Evolutionary conservation across 2,113 vertebrate species (phyloP).

Genomic region (Pachyramphus minor): DNA sequence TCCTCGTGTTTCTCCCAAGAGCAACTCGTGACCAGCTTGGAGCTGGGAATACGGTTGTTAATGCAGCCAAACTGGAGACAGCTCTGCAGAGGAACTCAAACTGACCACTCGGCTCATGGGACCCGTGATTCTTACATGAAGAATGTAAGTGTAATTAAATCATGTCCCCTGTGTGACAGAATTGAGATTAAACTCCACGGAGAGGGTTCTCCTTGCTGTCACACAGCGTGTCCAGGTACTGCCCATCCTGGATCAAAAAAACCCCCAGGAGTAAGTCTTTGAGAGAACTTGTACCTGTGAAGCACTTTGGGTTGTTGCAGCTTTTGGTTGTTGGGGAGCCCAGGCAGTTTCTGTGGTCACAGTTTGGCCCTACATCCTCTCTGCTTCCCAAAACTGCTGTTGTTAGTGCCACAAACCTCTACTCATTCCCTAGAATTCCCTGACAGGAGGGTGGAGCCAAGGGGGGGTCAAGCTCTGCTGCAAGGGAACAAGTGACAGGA

Average conservation of each 20-base stretch:
- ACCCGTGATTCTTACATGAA: slow-evolving; percentile 86
- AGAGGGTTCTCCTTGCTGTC: background rate
- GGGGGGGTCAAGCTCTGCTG: background rate
- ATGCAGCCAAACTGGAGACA: background rate
- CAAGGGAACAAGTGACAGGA: background rate
- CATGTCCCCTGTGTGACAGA: fast-evolving
- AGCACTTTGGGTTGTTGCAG: background rate
- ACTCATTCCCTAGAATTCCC: background rate
- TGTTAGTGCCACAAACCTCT: background rate
- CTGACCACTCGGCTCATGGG: slow-evolving; percentile 89
- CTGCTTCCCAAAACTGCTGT: background rate
- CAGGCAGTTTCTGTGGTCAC: background rate
- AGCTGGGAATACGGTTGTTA: fast-evolving
- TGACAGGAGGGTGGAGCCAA: background rate
- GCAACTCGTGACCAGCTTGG: background rate
- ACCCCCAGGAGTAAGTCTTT: background rate
- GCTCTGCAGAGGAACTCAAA: slow-evolving; percentile 84
- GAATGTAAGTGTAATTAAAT: slow-evolving; percentile 74
- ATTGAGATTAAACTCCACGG: fast-evolving
- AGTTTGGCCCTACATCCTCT: background rate
- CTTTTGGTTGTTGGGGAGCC: too few species aligned
- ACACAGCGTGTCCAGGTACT: fast-evolving
- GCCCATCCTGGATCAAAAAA: background rate
- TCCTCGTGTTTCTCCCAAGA: background rate
- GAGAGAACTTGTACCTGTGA: background rate